Evolutionary conservation across 2,888 invertebrate genomes (phyloP).

Genomic region (Plebejus anna): DNA sequence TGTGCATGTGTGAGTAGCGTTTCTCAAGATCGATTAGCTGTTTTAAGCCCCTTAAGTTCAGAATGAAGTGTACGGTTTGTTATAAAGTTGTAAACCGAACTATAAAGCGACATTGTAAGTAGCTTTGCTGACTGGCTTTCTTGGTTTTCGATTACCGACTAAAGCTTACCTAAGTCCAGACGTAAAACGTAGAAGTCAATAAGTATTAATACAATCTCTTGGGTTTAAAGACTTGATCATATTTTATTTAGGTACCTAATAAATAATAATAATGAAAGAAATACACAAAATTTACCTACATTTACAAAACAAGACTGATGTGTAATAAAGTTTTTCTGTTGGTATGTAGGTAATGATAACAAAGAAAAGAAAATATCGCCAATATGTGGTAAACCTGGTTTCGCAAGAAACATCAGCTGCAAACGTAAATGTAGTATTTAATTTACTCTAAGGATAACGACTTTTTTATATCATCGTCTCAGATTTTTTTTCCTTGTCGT

Average conservation of each 20-base stretch:
- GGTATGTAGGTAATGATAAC: not conserved
- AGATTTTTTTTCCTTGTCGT: not conserved
- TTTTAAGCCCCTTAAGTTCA: no score
- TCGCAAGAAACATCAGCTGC: not conserved
- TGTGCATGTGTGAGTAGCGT: no score
- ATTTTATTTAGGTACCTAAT: no score
- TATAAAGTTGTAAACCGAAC: not conserved
- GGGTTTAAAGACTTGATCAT: not conserved
- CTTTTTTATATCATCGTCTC: not conserved
- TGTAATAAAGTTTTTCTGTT: not conserved
- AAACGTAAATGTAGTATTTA: not conserved
- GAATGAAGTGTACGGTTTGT: slow-evolving; percentile 2
- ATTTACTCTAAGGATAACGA: not conserved
- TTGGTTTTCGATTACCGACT: slow-evolving; percentile 12
- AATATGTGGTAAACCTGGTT: not conserved
- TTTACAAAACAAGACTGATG: not conserved
- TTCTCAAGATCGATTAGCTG: no score
- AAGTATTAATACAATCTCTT: not conserved
- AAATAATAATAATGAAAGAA: no score
- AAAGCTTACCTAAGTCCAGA: slow-evolving; percentile 8
- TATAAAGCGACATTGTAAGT: slow-evolving; percentile 10
- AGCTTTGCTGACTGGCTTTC: slow-evolving; percentile 12
- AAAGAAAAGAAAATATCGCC: not conserved
- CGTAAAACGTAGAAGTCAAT: not conserved
- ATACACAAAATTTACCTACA: no score